phyloP scores from a whole-genome alignment of 2,113 vertebrate genomes.

The Xiphias gladius region DNA sequence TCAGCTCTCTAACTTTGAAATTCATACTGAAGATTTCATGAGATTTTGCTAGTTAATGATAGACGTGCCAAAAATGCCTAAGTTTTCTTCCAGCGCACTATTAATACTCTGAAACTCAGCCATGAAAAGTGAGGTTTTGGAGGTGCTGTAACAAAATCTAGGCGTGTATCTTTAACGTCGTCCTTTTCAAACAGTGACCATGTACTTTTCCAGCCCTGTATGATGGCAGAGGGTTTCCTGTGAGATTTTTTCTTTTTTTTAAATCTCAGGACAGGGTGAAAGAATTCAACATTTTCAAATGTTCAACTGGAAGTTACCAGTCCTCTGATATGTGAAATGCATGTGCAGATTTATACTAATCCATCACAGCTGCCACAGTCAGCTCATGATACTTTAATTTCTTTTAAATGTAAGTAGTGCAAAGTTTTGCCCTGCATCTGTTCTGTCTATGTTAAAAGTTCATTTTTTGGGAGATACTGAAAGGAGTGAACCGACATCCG shows the following conservation, averaged over 20 bases:
- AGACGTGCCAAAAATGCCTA: neutral
- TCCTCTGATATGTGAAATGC: constrained; percentile 56
- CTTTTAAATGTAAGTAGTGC: neutral
- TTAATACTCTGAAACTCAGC: neutral
- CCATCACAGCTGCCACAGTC: constrained; percentile 4
- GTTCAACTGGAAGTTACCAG: constrained; percentile 44
- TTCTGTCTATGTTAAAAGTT: constrained; percentile 1
- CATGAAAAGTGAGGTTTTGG: constrained; percentile 2
- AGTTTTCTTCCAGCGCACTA: neutral
- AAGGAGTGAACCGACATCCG: constrained; percentile 19
- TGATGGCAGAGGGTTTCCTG: neutral
- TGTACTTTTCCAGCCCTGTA: neutral
- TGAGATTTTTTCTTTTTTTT: constrained; percentile 11
- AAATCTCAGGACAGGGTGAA: neutral
- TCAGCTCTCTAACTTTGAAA: neutral
- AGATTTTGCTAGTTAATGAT: constrained; percentile 3
- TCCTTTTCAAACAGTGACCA: neutral
- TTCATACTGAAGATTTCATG: neutral
- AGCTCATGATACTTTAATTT: constrained; percentile 6
- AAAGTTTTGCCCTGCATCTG: neutral
- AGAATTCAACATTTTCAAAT: neutral
- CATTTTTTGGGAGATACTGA: neutral
- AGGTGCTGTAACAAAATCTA: constrained; percentile 12
- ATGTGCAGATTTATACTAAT: constrained; percentile 42
- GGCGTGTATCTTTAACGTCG: neutral